Evolutionary conservation across 2,888 invertebrate genomes (phyloP), one percentile per base, ranked within the genome.

Genomic region (Cantharis flavilabris): DNA sequence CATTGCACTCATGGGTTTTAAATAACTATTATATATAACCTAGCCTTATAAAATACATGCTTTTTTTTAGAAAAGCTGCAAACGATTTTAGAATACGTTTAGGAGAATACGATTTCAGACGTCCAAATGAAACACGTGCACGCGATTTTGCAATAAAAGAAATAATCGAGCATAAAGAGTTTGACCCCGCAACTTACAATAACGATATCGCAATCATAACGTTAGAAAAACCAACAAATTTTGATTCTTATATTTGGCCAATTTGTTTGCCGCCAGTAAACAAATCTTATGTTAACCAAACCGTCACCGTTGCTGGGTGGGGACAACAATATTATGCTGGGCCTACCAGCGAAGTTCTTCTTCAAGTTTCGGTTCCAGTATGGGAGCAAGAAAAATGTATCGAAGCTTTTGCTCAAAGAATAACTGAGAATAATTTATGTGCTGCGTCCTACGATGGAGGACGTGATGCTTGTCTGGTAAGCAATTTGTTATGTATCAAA

Each of bases 191-290:
- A 0, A 94, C 92, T 0, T 95, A 94, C 85, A 92, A 92, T 79
- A 91, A 97, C 84, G 96, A 97, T 84, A 94, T 96, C 71, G 94
- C 95, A 0, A 90, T 96, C 62, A 82, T 97, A 65, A 92, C 92
- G 83, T 88, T 96, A 71, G 90, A 92, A 79, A 88, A 91, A 9
- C 90, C 93, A 0, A 92, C 94, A 0, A 88, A 91, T 5, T 96
- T 95, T 86, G 94, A 94, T 83, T 91, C 92, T 0, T 95, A 95
- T 84, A 94, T 96, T 72, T 95, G 95, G 94, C 96, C 96, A 0
- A 92, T 96, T 73, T 97, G 96, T 85, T 90, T 97, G 79, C 96
- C 96, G 0, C 94, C 94, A 0, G 83, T 91, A 11, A 81, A 82
- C 62, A 62, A 78, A 49, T 80, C 63, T 33, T 92, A 93, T 83